Evolutionary conservation across 2,113 vertebrate species (phyloP).

Genomic region (Lipotes vexillifer): DNA sequence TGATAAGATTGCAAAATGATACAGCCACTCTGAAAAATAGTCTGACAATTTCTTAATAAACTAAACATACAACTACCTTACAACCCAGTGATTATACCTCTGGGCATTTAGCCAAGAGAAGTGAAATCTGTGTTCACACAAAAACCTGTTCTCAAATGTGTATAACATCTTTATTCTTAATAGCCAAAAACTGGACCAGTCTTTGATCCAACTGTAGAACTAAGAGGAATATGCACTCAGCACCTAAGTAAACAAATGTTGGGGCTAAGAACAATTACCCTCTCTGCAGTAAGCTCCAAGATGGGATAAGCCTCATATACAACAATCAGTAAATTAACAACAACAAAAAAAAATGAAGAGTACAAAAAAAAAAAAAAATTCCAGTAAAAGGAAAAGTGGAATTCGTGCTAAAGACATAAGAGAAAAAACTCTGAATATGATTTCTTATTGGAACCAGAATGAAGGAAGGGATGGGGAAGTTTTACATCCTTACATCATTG

Average conservation of each 20-base stretch:
- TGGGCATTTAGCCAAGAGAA: not conserved
- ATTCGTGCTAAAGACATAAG: not conserved
- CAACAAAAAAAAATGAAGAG: not conserved
- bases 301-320: not conserved
- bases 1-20: not conserved
- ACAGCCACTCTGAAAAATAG: not conserved
- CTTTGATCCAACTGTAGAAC: not conserved
- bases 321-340: not conserved
- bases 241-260: not conserved
- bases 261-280: not conserved
- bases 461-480: rapidly evolving
- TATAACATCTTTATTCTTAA: not conserved
- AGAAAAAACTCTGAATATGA: not conserved
- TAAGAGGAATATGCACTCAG: not conserved
- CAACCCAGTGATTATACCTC: not conserved
- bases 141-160: not conserved
- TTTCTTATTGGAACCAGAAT: not conserved
- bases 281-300: not conserved
- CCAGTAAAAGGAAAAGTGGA: not conserved
- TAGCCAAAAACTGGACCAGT: not conserved
- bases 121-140: not conserved
- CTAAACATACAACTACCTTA: not conserved
- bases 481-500: not conserved
- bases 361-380: not conserved
- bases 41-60: not conserved